Evolutionary conservation across 2,888 invertebrate genomes (phyloP), one percentile per base, ranked within the genome.

Genomic region (Cryptocephalus moraei): DNA sequence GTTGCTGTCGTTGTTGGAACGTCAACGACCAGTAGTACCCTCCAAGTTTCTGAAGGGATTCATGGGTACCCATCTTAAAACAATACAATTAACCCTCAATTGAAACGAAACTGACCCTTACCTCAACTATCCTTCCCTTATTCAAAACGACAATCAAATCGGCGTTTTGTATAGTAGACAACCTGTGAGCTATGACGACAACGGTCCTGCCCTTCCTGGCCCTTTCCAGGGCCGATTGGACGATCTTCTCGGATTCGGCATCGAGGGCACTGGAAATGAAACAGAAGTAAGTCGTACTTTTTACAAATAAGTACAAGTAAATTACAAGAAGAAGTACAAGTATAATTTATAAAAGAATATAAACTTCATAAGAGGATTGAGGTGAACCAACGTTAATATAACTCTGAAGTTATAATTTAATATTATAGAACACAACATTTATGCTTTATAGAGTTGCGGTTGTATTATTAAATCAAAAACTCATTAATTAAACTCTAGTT

Each of bases 111-210:
- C 4, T 36, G 6, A 36, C 12, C 45, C 62, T 61, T 66, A 89
- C 90, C 81, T 92, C 92, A 2, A 85, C 86, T 56, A 93, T 82
- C 49, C 75, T 75, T 33, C 95, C 95, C 58, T 85, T 81, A 56
- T 86, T 81, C 41, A 96, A 73, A 3, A 97, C 95, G 31, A 92
- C 91, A 56, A 96, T 96, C 10, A 90, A 62, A 67, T 96, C 91
- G 0, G 95, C 95, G 66, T 90, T 85, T 65, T 84, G 81, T 48
- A 97, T 81, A 0, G 96, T 97, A 33, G 92, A 92, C 47, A 96
- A 74, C 31, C 96, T 75, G 68, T 96, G 96, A 3, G 96, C 96
- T 56, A 97, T 95, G 1, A 96, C 85, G n/a, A 97, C 69, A 1
- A 93, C 93, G 0, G 96, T 96, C 48, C 93, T 77, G 1, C 91